Evolutionary conservation across 1,140 invertebrate species (phyloP), one percentile per base, ranked within the genome.

Genomic region (Leptinotarsa lineolata): DNA sequence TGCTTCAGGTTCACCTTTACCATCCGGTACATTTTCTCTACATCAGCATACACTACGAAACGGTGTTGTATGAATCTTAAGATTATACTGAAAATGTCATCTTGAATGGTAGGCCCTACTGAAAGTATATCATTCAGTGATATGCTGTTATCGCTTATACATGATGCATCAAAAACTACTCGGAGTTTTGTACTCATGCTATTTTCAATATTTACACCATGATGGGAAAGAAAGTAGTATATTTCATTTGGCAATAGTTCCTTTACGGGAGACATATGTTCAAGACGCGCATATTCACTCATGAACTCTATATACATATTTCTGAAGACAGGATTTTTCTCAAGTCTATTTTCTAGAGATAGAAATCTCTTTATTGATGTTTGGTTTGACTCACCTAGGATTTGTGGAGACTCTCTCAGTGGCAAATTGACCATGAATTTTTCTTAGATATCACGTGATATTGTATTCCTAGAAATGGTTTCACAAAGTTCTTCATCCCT

Each of bases 41-140:
- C 22, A 66, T 12, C 64, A 39, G 64, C 64, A 16, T 6, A 66
- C 22, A 66, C n/a, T 21, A 66, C 64, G 22, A 20, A 61, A 8
- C 22, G 18, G 16, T 61, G 16, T 61, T 24, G 64, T 45, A 6
- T 66, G 44, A 66, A 24, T 66, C 64, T 21, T 22, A 66, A 21
- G 8, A 66, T 16, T 5, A 66, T 66, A 11, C 16, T 18, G 16
- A 66, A n/a, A n/a, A 66, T 8, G 22, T 66, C 64, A 16, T 66
- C 64, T 39, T 66, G 64, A 24, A 66, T 45, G n/a, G 64, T 66
- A 12, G 64, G 21, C 6, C 64, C 64, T 12, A 66, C 64, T 24
- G 22, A 18, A 18, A 18, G 64, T 12, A 66, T 16, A 21, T 39
- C 30, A 39, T 66, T 66, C 20, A 22, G 22, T 21, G 64, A 24